Evolutionary conservation across 2,888 invertebrate genomes (phyloP).

Genomic region (Ypsolopha sequella): DNA sequence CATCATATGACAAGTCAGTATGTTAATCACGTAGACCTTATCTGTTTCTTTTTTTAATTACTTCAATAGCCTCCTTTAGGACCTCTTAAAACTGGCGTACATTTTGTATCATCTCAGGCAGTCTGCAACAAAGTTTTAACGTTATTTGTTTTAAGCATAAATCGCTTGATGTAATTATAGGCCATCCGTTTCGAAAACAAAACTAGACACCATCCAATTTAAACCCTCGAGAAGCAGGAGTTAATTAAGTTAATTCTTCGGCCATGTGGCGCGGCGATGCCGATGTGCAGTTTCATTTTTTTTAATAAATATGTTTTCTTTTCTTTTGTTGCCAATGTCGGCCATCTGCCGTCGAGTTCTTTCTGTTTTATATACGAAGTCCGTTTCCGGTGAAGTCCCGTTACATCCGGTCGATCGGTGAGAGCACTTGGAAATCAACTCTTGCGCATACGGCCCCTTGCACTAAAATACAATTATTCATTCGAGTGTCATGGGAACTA

Average conservation of each 20-base stretch:
- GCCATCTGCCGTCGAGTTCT: constrained; percentile 35
- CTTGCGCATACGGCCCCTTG: constrained; percentile 19
- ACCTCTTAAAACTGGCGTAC: too few relatives aligned
- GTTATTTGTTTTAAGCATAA: constrained; percentile 6
- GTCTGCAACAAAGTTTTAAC: neutral
- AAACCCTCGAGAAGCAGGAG: constrained; percentile 17
- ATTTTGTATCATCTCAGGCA: too few relatives aligned
- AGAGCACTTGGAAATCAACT: constrained; percentile 45
- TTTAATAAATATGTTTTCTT: constrained; percentile 20
- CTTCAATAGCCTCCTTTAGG: too few relatives aligned
- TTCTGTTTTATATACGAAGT: constrained; percentile 14
- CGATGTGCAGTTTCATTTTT: constrained; percentile 15
- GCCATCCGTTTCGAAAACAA: constrained; percentile 22
- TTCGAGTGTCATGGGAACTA: constrained; percentile 29
- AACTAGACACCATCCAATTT: constrained; percentile 24
- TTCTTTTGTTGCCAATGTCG: constrained; percentile 32
- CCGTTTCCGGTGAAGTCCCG: constrained; percentile 49
- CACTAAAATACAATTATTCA: constrained; percentile 1
- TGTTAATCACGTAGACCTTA: too few relatives aligned
- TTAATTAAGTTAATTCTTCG: constrained; percentile 22
- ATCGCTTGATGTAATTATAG: constrained; percentile 25
- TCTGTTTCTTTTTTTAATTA: too few relatives aligned
- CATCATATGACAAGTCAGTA: too few relatives aligned
- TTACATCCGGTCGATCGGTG: constrained; percentile 45
- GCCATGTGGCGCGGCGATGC: constrained; percentile 17